Evolutionary conservation across 2,113 vertebrate species (phyloP).

Genomic region (Amphiprion percula): DNA sequence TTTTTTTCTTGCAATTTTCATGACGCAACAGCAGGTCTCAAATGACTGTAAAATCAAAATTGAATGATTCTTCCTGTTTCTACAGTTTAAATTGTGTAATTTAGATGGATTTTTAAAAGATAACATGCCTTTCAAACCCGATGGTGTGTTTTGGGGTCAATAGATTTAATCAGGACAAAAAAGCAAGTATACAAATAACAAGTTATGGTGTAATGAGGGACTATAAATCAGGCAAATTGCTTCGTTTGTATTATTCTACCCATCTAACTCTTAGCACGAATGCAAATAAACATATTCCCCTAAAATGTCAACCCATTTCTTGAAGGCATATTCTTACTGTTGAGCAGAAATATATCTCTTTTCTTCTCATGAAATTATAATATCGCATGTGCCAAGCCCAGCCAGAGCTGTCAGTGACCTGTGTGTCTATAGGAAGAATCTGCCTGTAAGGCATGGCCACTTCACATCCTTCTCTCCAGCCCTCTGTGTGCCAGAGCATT

Average conservation of each 20-base stretch:
- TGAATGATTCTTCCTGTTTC: too few relatives aligned
- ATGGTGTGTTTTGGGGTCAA: too few relatives aligned
- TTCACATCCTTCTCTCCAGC: conserved; percentile 57
- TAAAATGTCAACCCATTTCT: background rate
- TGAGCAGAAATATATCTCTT: background rate
- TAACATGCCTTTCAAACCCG: too few relatives aligned
- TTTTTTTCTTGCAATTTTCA: too few relatives aligned
- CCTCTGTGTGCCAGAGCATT: conserved; percentile 63
- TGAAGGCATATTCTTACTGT: background rate
- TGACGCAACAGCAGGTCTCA: too few relatives aligned
- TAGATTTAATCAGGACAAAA: background rate
- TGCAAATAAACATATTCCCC: background rate
- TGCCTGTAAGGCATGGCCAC: conserved; percentile 55
- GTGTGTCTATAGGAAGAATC: conserved; percentile 35
- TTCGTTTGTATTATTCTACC: conserved; percentile 8
- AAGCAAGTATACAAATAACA: background rate
- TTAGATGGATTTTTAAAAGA: too few relatives aligned
- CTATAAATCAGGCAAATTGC: background rate
- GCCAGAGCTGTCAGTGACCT: conserved; percentile 24
- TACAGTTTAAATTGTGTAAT: too few relatives aligned
- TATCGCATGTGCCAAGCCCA: background rate
- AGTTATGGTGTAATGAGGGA: background rate
- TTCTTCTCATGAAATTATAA: conserved; percentile 17
- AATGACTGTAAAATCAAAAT: too few relatives aligned
- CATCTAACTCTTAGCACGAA: background rate